Conservation (phyloP, 2,888 invertebrate species). For the Microchrysa polita region DNA sequence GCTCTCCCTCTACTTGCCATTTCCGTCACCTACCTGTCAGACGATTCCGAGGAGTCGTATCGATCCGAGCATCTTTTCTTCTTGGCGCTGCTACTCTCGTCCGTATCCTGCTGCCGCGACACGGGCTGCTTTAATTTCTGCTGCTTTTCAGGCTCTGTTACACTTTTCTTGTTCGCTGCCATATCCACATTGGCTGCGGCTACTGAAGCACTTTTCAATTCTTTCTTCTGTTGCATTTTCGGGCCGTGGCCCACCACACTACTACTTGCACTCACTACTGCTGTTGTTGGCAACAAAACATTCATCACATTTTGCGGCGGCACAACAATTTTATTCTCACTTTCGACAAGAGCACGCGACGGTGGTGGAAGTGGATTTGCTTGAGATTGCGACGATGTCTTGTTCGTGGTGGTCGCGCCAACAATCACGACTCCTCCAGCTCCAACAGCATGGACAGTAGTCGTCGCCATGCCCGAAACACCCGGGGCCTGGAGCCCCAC, state of each 20-base stretch:
- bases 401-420: constrained; percentile 13
- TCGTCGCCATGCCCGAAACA: not conserved
- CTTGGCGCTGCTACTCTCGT: constrained; percentile 77
- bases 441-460: not conserved
- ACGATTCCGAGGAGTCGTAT: constrained; percentile 93
- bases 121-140: not conserved
- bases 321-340: constrained; percentile 22
- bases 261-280: not conserved
- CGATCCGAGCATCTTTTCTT: constrained; percentile 89
- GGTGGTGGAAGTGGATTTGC: no score
- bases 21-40: constrained; percentile 80
- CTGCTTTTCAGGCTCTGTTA: constrained; percentile 27
- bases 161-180: constrained; percentile 1
- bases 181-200: constrained; percentile 35
- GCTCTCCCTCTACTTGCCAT: not conserved
- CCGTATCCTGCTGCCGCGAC: constrained; percentile 59
- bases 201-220: constrained; percentile 34
- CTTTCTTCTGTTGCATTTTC: constrained; percentile 19
- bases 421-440: not conserved
- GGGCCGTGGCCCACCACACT: not conserved
- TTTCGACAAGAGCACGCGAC: constrained; percentile 11
- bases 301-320: constrained; percentile 20
- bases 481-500: not conserved
- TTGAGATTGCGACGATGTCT: not conserved
- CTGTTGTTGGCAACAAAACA: not conserved